Evolutionary conservation across 2,797 vertebrate species (phyloP).

Genomic region (Poliocrania exsul): DNA sequence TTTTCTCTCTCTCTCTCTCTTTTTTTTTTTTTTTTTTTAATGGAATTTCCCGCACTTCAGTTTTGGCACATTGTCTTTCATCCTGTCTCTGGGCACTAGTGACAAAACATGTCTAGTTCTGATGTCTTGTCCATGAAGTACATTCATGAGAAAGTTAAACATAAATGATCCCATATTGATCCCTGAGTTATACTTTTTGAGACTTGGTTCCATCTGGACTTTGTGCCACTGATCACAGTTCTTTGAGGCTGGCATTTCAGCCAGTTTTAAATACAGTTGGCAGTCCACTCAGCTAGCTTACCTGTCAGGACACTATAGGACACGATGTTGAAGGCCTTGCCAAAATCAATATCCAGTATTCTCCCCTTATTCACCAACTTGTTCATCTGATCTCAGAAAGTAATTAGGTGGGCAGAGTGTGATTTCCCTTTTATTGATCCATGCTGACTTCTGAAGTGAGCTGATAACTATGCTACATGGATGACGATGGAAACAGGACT

Average conservation of each 20-base stretch:
- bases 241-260: neutral
- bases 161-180: neutral
- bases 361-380: neutral
- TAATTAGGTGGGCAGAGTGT: neutral
- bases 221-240: neutral
- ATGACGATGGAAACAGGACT: neutral
- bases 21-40: neutral
- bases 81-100: neutral
- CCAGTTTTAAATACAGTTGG: neutral
- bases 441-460: neutral
- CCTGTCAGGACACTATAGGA: neutral
- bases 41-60: neutral
- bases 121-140: neutral
- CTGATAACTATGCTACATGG: rapidly evolving
- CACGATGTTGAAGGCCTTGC: neutral
- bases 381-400: neutral
- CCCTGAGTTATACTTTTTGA: neutral
- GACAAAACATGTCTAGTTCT: neutral
- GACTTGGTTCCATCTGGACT: neutral
- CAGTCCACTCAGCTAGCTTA: neutral
- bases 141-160: neutral
- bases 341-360: neutral
- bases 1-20: neutral
- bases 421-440: neutral
- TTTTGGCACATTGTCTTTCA: neutral